Evolutionary conservation across 2,797 vertebrate species (phyloP).

Genomic region (Cheirogaleus major): DNA sequence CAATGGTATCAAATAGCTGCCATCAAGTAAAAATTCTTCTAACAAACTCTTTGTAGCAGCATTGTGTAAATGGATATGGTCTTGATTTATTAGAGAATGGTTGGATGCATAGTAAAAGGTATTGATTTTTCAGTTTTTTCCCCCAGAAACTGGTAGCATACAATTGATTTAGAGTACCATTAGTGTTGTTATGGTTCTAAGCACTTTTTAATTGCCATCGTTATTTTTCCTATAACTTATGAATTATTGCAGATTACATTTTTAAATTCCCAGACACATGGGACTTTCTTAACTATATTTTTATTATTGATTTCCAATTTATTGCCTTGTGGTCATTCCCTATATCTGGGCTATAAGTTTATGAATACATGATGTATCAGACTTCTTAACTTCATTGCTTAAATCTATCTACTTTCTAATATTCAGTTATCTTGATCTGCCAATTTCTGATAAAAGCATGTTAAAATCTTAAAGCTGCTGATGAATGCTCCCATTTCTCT

Average conservation of each 20-base stretch:
- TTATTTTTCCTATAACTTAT: not conserved
- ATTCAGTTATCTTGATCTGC: not conserved
- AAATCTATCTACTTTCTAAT: not conserved
- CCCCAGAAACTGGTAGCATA: not conserved
- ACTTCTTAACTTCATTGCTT: not conserved
- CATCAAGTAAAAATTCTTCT: not conserved
- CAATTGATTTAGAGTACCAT: conserved; percentile 25
- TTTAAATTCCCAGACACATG: not conserved
- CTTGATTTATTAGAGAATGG: conserved; percentile 26
- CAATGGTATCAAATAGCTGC: conserved; percentile 19
- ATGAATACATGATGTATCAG: not conserved
- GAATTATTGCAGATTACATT: not conserved
- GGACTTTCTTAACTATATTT: not conserved
- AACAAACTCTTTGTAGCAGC: not conserved
- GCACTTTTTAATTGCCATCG: conserved; percentile 5
- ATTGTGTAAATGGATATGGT: not conserved
- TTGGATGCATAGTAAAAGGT: not conserved
- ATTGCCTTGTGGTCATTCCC: not conserved
- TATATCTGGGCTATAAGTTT: not conserved
- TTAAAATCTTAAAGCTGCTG: not conserved
- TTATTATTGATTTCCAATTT: not conserved
- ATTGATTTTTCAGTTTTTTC: not conserved
- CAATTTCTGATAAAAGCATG: not conserved
- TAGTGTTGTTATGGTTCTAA: conserved; percentile 9
- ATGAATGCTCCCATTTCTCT: not conserved